These are phyloP conservation scores for Camponotus pennsylvanicus DNA, from an alignment of 1,140 invertebrate species.

Conservation along the genomic window DNA sequence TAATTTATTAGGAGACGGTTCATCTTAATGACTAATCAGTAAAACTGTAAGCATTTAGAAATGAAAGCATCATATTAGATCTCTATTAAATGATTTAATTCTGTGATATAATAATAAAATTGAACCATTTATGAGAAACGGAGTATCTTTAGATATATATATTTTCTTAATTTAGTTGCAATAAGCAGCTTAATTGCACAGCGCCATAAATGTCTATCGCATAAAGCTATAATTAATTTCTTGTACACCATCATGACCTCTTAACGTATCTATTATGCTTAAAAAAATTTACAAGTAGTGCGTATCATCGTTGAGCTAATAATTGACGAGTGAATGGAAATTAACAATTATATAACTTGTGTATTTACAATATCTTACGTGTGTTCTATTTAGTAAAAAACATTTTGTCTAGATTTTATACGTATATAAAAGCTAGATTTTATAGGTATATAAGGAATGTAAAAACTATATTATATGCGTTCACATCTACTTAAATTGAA, in stretches of 20 bases:
- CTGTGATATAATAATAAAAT: conserved; percentile 1
- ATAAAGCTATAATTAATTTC: conserved; percentile 48
- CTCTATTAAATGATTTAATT: conserved; percentile 64
- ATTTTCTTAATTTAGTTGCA: conserved; percentile 50
- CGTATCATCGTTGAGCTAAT: neutral
- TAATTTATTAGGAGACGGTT: conserved; percentile 78
- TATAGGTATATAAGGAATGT: neutral
- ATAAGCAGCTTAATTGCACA: conserved; percentile 18
- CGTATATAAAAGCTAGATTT: neutral
- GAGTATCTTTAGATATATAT: neutral
- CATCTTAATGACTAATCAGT: conserved; percentile 73
- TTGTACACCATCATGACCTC: conserved; percentile 32
- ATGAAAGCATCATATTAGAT: conserved; percentile 9
- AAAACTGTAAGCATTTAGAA: conserved; percentile 14
- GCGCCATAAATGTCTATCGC: neutral
- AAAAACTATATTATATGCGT: neutral
- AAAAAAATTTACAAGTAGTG: neutral
- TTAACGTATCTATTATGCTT: neutral
- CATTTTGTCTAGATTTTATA: neutral
- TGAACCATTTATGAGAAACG: neutral
- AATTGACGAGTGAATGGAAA: conserved; percentile 21
- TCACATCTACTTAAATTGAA: neutral
- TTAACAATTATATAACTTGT: conserved; percentile 1
- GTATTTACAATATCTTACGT: neutral
- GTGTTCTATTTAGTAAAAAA: neutral